Conservation (phyloP, 2,113 vertebrate species). For the Notarius lentiginosus region DNA sequence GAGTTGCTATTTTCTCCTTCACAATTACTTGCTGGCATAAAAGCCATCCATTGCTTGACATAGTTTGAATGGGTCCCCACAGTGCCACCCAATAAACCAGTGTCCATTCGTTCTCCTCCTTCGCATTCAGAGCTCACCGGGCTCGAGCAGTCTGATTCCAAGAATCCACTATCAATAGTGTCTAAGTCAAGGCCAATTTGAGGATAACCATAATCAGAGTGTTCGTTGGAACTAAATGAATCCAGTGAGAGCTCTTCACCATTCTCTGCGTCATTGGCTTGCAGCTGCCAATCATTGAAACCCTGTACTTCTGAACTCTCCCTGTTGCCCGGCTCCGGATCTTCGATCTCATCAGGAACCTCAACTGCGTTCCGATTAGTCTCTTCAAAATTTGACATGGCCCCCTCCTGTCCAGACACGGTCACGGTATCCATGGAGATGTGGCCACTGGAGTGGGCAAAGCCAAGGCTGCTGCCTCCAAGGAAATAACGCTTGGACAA, state of each 20-base stretch:
- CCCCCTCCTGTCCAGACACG: conserved; percentile 69
- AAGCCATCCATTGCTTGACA: conserved; percentile 87
- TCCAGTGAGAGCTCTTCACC: conserved; percentile 73
- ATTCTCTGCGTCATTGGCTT: conserved; percentile 58
- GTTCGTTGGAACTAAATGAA: conserved; percentile 66
- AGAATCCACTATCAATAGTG: conserved; percentile 93
- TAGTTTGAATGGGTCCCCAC: conserved; percentile 80
- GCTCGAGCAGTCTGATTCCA: conserved; percentile 82
- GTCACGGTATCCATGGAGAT: conserved; percentile 85
- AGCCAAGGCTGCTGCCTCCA: conserved; percentile 47
- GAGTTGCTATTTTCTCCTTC: conserved; percentile 34
- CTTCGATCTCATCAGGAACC: conserved; percentile 28
- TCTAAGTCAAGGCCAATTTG: conserved; percentile 81
- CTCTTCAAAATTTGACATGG: conserved; percentile 46
- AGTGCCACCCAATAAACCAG: conserved; percentile 49
- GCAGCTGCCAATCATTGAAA: conserved; percentile 63
- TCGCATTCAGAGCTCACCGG: conserved; percentile 78
- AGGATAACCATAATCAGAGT: conserved; percentile 79
- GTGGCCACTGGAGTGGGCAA: conserved; percentile 69
- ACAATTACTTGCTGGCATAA: conserved; percentile 29
- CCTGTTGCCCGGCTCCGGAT: conserved; percentile 54
- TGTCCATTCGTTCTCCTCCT: conserved; percentile 50
- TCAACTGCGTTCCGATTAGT: conserved; percentile 29
- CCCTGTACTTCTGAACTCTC: neutral
- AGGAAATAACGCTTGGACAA: conserved; percentile 48